These are phyloP conservation scores for Thalpophila matura DNA, from an alignment of 2,888 invertebrate genomes.

Conservation along the genomic window DNA sequence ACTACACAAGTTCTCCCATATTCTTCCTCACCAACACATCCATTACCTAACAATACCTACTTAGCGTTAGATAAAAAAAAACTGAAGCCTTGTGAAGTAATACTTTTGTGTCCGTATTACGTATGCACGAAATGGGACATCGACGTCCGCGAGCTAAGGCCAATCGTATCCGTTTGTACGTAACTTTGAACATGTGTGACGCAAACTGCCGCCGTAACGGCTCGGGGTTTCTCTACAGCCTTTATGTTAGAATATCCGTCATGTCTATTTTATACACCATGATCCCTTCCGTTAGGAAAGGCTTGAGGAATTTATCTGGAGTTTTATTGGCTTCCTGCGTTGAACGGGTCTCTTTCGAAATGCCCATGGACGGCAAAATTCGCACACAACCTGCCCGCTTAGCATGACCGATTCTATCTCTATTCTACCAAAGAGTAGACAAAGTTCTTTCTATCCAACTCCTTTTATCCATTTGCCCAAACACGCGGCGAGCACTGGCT, in stretches of 20 bases:
- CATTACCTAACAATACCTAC: not conserved
- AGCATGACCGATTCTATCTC: too few species aligned
- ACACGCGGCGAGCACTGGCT: too few species aligned
- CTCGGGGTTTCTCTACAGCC: slow-evolving; percentile 30
- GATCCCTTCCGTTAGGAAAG: slow-evolving; percentile 41
- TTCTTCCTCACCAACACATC: not conserved
- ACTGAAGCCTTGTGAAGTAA: slow-evolving; percentile 13
- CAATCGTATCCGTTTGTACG: slow-evolving; percentile 57
- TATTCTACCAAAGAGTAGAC: too few species aligned
- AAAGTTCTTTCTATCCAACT: too few species aligned
- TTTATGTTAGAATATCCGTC: slow-evolving; percentile 25
- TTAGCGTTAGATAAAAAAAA: slow-evolving; percentile 14
- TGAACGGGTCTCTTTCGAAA: not conserved
- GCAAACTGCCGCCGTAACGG: slow-evolving; percentile 35
- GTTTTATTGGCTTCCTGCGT: slow-evolving; percentile 26
- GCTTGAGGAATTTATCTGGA: slow-evolving; percentile 18
- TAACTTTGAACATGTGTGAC: slow-evolving; percentile 51
- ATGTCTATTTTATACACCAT: slow-evolving; percentile 23
- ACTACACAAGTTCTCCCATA: not conserved
- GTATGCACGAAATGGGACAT: slow-evolving; percentile 47
- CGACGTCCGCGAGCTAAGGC: slow-evolving; percentile 54
- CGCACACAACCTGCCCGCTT: too few species aligned
- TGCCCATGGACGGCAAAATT: not conserved
- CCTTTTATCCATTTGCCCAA: too few species aligned
- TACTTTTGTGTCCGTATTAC: slow-evolving; percentile 36